Evolutionary conservation across 2,113 vertebrate species (phyloP), one percentile per base, ranked within the genome.

Genomic region (Thamnaconus septentrionalis): DNA sequence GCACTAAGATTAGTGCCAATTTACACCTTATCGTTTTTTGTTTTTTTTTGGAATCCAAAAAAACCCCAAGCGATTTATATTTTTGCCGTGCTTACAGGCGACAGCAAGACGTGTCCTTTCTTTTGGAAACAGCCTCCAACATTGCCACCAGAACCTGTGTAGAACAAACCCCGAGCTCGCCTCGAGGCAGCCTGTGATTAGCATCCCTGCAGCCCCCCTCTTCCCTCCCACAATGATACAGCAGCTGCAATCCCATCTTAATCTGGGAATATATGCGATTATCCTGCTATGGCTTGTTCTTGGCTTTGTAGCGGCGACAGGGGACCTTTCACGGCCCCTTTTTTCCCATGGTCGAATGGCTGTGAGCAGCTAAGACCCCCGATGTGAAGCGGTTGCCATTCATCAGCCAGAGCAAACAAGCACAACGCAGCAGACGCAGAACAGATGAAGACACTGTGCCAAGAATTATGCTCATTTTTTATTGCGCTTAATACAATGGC

Each of bases 261-360:
- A 96, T 97, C 95, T 95, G 88, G 86, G 91, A 92, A 95, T 95
- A 94, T 94, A 92, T 63, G 64, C 67, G 92, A 94, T 93, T 94
- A 95, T 95, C 93, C 90, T 75, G 85, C 92, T 88, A 90, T 82
- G 83, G 90, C 89, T 93, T 92, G 92, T 94, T 93, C 84, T 91
- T 86, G 90, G 94, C 93, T 95, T 95, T 94, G 93, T 93, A 92
- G 91, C 87, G 83, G 91, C 92, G 85, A 94, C 93, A 90, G 91
- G 93, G 91, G 92, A 94, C 87, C 92, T 94, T 93, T 93, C 85
- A 92, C 90, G 90, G 90, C 78, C 79, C 90, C 89, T 87, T 90
- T 89, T 92, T 91, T 91, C 91, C 87, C 88, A 91, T 92, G 92
- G 89, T 88, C 61, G 85, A 93, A 90, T 89, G 66, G 87, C 81